phyloP scores from a whole-genome alignment of 2,888 invertebrate genomes.

The Nineta flava region DNA sequence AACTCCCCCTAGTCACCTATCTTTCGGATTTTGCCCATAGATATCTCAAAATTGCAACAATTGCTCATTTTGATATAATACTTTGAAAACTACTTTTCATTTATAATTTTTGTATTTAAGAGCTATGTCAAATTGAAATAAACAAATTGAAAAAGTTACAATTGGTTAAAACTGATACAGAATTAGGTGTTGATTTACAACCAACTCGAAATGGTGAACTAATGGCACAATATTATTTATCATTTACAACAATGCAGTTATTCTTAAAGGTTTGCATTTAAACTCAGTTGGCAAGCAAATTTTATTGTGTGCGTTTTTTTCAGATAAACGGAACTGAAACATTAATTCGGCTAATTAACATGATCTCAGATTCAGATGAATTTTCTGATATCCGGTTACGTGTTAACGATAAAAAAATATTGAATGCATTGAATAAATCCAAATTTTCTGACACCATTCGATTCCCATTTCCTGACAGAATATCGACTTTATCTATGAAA shows the following conservation, averaged over 20 bases:
- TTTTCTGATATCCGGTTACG: constrained; percentile 51
- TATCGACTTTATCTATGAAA: constrained; percentile 56
- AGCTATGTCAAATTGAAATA: constrained; percentile 53
- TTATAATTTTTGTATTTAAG: constrained; percentile 25
- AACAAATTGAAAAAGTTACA: constrained; percentile 46
- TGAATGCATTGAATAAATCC: constrained; percentile 54
- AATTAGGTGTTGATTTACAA: constrained; percentile 35
- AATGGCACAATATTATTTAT: constrained; percentile 55
- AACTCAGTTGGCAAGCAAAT: neutral
- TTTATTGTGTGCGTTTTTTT: neutral
- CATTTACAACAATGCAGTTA: constrained; percentile 58
- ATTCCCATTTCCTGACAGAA: constrained; percentile 53
- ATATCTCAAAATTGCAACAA: no score
- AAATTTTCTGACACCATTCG: constrained; percentile 39
- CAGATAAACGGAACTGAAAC: neutral
- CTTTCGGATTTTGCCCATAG: no score
- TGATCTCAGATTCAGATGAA: constrained; percentile 33
- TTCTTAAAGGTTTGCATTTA: constrained; percentile 39
- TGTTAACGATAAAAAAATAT: constrained; percentile 46
- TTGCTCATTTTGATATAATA: neutral
- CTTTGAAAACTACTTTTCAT: neutral
- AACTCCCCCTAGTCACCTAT: neutral
- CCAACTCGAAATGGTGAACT: constrained; percentile 48
- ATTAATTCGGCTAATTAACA: neutral
- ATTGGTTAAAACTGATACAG: constrained; percentile 43